These are phyloP conservation scores for Agapornis roseicollis DNA, from an alignment of 2,113 vertebrate species.

Conservation along the genomic window DNA sequence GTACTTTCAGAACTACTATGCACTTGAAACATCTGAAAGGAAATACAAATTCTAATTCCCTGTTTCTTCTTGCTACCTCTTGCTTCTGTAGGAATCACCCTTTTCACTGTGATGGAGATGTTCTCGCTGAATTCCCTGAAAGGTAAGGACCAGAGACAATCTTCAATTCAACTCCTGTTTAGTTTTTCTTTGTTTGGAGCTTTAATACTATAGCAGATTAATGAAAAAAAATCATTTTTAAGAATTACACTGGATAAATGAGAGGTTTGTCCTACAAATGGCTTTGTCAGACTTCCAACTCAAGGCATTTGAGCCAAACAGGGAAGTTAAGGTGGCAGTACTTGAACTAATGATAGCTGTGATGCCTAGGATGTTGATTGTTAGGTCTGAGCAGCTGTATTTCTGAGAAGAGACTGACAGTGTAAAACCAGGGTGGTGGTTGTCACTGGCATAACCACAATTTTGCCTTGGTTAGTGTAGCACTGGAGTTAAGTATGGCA, in stretches of 20 bases:
- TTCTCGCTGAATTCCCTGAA: slow-evolving; percentile 80
- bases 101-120: slow-evolving; percentile 75
- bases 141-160: slow-evolving; percentile 61
- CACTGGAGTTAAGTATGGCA: background rate
- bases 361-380: rapidly evolving
- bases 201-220: background rate
- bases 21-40: background rate
- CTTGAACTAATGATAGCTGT: rapidly evolving
- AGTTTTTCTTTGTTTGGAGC: rapidly evolving
- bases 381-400: rapidly evolving
- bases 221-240: background rate
- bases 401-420: background rate
- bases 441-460: rapidly evolving
- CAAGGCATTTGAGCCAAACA: rapidly evolving
- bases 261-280: background rate
- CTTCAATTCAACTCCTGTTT: rapidly evolving
- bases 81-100: slow-evolving; percentile 57
- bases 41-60: background rate
- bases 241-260: background rate
- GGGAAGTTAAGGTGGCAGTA: background rate
- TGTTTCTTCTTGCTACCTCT: background rate
- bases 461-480: background rate
- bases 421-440: background rate
- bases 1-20: background rate
- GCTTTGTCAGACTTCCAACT: background rate